Evolutionary conservation across 2,888 invertebrate species (phyloP).

Genomic region (Diarsia mendica): DNA sequence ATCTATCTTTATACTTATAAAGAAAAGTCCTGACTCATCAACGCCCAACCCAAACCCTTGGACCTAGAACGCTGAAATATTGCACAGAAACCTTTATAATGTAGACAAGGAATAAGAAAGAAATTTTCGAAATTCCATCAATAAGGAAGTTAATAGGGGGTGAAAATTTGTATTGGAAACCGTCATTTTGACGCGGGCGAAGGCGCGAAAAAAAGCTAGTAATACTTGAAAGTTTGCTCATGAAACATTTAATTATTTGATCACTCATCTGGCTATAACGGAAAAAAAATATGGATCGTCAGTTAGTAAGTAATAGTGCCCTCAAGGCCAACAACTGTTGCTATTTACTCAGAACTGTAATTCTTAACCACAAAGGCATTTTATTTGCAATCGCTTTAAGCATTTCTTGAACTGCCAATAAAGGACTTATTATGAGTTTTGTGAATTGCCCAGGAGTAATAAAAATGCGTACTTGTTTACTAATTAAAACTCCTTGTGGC

Average conservation of each 20-base stretch:
- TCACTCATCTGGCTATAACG: background rate
- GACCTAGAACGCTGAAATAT: too few relatives aligned
- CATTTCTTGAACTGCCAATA: conserved; percentile 9
- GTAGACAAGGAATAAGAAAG: too few relatives aligned
- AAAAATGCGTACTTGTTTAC: background rate
- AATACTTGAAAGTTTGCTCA: too few relatives aligned
- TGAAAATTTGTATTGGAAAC: too few relatives aligned
- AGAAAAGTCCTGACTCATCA: too few relatives aligned
- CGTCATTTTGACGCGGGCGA: too few relatives aligned
- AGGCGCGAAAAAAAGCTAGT: too few relatives aligned
- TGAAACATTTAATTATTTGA: background rate
- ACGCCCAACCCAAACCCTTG: too few relatives aligned
- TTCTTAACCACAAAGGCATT: conserved; percentile 27
- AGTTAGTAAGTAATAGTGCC: conserved; percentile 5
- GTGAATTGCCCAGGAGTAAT: background rate
- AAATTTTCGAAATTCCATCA: too few relatives aligned
- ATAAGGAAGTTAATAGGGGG: too few relatives aligned
- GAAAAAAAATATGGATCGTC: background rate
- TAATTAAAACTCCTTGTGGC: background rate
- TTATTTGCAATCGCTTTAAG: conserved; percentile 5
- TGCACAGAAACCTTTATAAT: too few relatives aligned
- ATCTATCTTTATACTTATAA: too few relatives aligned
- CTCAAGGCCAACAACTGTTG: conserved; percentile 40
- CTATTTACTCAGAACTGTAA: conserved; percentile 36
- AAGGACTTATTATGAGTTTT: conserved; percentile 6